Evolutionary conservation across 2,888 invertebrate species (phyloP), one percentile per base, ranked within the genome.

Genomic region (Synanthedon myopaeformis): DNA sequence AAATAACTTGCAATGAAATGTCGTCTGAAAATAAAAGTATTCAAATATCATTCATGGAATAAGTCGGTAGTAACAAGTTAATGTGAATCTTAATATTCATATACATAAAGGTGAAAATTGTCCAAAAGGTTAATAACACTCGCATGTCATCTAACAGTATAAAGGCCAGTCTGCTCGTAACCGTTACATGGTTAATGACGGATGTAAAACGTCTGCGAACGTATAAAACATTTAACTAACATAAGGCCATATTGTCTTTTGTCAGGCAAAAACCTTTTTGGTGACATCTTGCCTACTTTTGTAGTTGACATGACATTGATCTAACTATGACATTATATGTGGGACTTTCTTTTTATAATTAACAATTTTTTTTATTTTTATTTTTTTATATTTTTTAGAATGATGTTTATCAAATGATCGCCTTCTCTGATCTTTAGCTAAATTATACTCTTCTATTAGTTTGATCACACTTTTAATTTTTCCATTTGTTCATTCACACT

Each of bases 181-280:
- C 74, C 73, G 71, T 81, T 72, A 76, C 74, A 71, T 63, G 76
- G 60, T 72, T 81, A 84, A 83, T 76, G 84, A 72, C 64, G 75
- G 77, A 72, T 70, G 67, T 72, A 67, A 74, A 76, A 72, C 72
- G 74, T 66, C 74, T 73, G 70, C 58, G 67, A 69, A 66, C 70
- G 68, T 72, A 72, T 77, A 77, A 79, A 80, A 76, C 81, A 79
- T 83, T 82, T 72, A 76, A 75, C 81, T 80, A 78, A 82, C 80
- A 75, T 73, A 66, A 72, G 72, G 56, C 62, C 65, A 61, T 69
- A 67, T 72, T 76, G 71, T 70, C 72, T 70, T 66, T 62, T 59
- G 63, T 64, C 49, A 49, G 49, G 49, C 49, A 19, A 49, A 49
- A 19, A 35, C 35, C 35, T 35, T 10, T 35, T 35, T 35, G 35